Base-by-base conservation (phyloP, 2,797 vertebrate genomes). In the Buceros bicornis region DNA sequence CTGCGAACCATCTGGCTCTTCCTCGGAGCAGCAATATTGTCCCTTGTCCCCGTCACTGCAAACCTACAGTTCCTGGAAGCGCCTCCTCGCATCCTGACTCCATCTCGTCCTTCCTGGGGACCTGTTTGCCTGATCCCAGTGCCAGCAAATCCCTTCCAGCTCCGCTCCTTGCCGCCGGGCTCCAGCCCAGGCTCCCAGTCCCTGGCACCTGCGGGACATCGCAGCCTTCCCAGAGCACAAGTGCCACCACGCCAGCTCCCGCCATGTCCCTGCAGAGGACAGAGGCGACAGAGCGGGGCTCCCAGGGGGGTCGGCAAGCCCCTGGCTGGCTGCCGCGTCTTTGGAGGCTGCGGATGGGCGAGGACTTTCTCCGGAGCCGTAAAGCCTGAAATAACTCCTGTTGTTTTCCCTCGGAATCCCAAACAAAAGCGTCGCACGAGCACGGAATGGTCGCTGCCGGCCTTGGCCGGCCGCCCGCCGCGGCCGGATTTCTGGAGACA, bases 401-500 rank as follows among this genome's bases (percentile, higher is more conserved):
- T 93, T 93, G 86, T 94, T 96, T 92, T 40, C 93, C 66, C 91
- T 83, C 2, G 89, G 77, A 26, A 78, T 91, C 92, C 93, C 95
- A 81, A 97, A 97, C 94, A 97, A 94, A 95, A 94, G 94, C 86
- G 9, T 66, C 21, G 45, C 13, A 42, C 13, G 67, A 61, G 89
- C 42, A 16, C 35, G 37, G 88, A 86, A 61, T 42, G 51, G 70
- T 58, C 42, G 10, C 67, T 24, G 82, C 40, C 5, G 65, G 48
- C 84, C 77, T 94, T 97, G 96, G 96, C 95, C 11, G 2, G 4
- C 43, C 3, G 94, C 97, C 97, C 77, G 4, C 54, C 0, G 25
- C 89, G 88, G 93, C 96, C 91, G 96, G 96, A 95, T 94, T 95
- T 66, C 93, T 85, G 96, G 90, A 94, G 93, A 53, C 92, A 35